Evolutionary conservation across 2,113 vertebrate species (phyloP).

Genomic region (Clinocottus analis): DNA sequence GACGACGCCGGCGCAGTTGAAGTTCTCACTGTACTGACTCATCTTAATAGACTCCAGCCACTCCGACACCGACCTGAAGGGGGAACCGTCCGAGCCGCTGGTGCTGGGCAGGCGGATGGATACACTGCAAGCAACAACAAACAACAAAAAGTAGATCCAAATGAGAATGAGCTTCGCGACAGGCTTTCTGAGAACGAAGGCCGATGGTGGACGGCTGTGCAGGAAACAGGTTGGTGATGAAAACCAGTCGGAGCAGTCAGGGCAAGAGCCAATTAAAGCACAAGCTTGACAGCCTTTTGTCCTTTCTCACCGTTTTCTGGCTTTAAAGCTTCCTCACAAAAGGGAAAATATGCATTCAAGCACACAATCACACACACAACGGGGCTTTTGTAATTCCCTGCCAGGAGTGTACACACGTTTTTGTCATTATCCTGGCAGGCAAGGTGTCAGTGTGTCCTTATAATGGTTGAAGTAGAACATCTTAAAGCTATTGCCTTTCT

Average conservation of each 20-base stretch:
- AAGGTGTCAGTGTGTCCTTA: conserved; percentile 41
- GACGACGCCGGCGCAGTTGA: conserved; percentile 88
- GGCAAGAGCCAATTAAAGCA: conserved; percentile 32
- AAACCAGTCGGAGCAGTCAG: conserved; percentile 70
- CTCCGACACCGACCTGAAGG: conserved; percentile 91
- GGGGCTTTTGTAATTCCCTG: conserved; percentile 1
- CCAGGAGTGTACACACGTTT: conserved; percentile 12
- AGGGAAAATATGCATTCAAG: conserved; percentile 29
- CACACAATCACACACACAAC: conserved; percentile 15
- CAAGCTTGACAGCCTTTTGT: conserved; percentile 41
- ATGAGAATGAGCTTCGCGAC: conserved; percentile 46
- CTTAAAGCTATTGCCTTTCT: conserved; percentile 27
- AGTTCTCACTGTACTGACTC: conserved; percentile 96
- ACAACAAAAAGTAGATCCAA: conserved; percentile 55
- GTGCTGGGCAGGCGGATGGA: conserved; percentile 97
- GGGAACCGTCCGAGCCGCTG: conserved; percentile 91
- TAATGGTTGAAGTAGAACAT: conserved; percentile 37
- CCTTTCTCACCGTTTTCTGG: conserved; percentile 14
- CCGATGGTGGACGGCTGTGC: conserved; percentile 29
- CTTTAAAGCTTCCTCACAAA: conserved; percentile 43
- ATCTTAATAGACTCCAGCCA: conserved; percentile 98
- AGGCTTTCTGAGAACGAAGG: conserved; percentile 62
- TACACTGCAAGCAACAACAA: conserved; percentile 78
- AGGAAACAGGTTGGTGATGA: conserved; percentile 57
- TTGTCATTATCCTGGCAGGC: conserved; percentile 39